Evolutionary conservation across 2,113 vertebrate species (phyloP), one percentile per base, ranked within the genome.

Genomic region (Scalopus aquaticus): DNA sequence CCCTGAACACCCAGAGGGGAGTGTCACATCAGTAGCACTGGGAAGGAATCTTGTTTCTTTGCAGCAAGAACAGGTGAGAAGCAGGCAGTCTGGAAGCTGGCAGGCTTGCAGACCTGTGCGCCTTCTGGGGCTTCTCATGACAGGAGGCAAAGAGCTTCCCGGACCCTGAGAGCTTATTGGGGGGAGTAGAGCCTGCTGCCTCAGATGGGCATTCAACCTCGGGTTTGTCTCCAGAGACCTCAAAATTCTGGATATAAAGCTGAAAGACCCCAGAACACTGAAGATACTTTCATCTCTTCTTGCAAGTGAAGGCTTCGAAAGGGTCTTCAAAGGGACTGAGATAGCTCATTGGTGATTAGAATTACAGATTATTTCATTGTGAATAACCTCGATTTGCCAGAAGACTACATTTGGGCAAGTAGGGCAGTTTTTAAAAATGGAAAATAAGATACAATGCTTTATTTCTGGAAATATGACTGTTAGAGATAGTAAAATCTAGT

Each of bases 311-410:
- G 42, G 20, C 49, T 78, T 67, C 56, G 80, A 76, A 72, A 39
- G 42, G 73, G 35, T 80, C 69, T n/a, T 65, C 35, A 62, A 54
- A 84, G 69, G 58, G 58, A 79, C 56, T 94, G 44, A 39, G 90
- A 73, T 11, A 54, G 17, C 37, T 42, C 16, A 16, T 46, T 91
- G 42, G 13, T 51, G 58, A 32, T 56, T 5, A 56, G 56, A 84
- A 37, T 89, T n/a, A 58, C 17, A 28, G 62, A 26, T 54, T 81
- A 19, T 72, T 90, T 87, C 17, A 22, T 37, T 49, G 51, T 91
- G 28, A 1, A 2, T 35, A 12, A 8, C 46, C 4, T 84, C 32
- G 37, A 56, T 49, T 67, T 94, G 24, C 32, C 35, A 79, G n/a
- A 67, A 54, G 69, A 46, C 15, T 37, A 19, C 9, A 11, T 35